Percentiles rank a stretch among this genome's conserved stretches.
Conservation (phyloP, 2,113 vertebrate genomes). For the Ancistrus triradiatus region DNA sequence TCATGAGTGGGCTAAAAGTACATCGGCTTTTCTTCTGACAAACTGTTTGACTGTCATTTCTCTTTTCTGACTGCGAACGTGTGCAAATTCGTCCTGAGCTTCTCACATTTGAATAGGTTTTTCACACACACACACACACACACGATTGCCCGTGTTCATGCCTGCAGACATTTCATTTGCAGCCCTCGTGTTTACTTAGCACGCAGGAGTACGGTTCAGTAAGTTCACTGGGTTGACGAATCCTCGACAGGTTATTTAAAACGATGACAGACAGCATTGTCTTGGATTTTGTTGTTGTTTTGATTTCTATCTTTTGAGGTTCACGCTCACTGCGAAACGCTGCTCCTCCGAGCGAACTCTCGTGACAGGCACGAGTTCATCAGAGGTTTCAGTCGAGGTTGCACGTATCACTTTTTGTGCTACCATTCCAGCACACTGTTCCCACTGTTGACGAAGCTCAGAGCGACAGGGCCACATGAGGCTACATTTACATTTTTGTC, state of each 20-base stretch:
- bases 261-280: slow-evolving; percentile 30
- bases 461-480: no score
- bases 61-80: slow-evolving; percentile 56
- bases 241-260: slow-evolving; percentile 25
- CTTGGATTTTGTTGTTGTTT: slow-evolving; percentile 12
- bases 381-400: slow-evolving; percentile 14
- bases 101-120: slow-evolving; percentile 3
- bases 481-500: no score
- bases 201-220: slow-evolving; percentile 25
- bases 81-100: slow-evolving; percentile 61
- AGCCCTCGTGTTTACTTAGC: slow-evolving; percentile 44
- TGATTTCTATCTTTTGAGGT: slow-evolving; percentile 21
- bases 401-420: not conserved
- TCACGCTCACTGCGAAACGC: slow-evolving; percentile 1
- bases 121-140: slow-evolving; percentile 16
- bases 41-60: slow-evolving; percentile 60
- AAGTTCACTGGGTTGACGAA: slow-evolving; percentile 28
- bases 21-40: not conserved
- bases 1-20: no score
- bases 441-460: no score
- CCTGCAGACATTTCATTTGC: slow-evolving; percentile 35
- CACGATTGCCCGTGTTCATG: slow-evolving; percentile 35
- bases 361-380: slow-evolving; percentile 28
- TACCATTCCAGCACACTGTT: slow-evolving; percentile 5
- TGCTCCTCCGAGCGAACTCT: not conserved